A percentile compares a stretch with the other conserved stretches of the same genome.
Evolutionary conservation across 2,113 vertebrate species (phyloP).

Genomic region (Heptranchias perlo): DNA sequence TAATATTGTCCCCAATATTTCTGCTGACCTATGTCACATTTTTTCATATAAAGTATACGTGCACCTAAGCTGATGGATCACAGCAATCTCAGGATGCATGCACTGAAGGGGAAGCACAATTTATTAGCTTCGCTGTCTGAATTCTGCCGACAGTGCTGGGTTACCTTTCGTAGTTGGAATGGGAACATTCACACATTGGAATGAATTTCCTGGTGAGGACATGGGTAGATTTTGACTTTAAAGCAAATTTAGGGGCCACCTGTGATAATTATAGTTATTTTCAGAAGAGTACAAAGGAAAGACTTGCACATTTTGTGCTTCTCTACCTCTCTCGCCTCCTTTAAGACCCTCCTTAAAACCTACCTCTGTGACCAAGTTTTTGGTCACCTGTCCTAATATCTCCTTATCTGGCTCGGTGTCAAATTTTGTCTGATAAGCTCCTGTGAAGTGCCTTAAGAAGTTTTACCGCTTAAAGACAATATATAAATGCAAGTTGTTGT

Average conservation of each 20-base stretch:
- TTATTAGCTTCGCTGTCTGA: not conserved
- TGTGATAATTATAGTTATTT: not conserved
- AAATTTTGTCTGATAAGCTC: not conserved
- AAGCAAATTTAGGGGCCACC: too few species aligned
- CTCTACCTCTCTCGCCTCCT: too few species aligned
- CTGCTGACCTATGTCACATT: not conserved
- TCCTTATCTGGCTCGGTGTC: too few species aligned
- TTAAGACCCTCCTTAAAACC: too few species aligned
- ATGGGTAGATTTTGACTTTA: too few species aligned
- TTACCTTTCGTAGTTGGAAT: not conserved
- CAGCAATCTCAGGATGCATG: not conserved
- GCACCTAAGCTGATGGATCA: not conserved
- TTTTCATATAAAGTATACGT: not conserved
- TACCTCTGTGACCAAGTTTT: too few species aligned
- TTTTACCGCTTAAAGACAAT: not conserved
- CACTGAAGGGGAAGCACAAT: not conserved
- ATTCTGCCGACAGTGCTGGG: not conserved
- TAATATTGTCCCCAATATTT: not conserved
- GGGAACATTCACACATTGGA: not conserved
- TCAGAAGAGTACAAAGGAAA: not conserved
- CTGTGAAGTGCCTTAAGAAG: not conserved
- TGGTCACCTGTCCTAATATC: too few species aligned
- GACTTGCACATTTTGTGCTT: not conserved
- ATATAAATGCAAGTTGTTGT: not conserved
- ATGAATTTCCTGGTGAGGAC: not conserved